Evolutionary conservation across 2,797 vertebrate genomes (phyloP), one percentile per base, ranked within the genome.

Genomic region (Sebastes elongatus): DNA sequence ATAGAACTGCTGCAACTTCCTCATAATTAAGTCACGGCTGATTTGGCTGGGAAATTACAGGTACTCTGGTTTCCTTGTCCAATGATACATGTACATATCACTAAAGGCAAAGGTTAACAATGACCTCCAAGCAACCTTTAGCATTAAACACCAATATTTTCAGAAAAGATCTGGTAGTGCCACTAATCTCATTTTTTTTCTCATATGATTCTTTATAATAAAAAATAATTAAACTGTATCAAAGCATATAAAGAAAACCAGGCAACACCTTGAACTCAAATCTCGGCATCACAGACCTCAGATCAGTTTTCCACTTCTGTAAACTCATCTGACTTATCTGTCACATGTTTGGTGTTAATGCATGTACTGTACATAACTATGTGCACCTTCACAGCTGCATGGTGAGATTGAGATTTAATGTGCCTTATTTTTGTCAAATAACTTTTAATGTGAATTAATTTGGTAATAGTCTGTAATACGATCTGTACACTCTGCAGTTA

Each of bases 1-100:
- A 73, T 35, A 32, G 66, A 62, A 53, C 6, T 72, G 65, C 73
- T 22, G 57, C 60, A 53, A 67, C 73, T 83, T 87, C 81, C 86
- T 81, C 35, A 23, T 76, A 56, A 30, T 3, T 6, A 56, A 2
- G 10, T 84, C 81, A 78, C 1, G 2, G 2, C 38, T 57, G 20
- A 38, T 22, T 53, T 28, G 30, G 27, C 7, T 55, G 16, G 20
- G 13, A 27, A 60, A 64, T 14, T 5, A 32, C 20, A 8, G 7
- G 4, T 38, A 7, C 32, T 64, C 8, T 13, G 10, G 4, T 52
- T 57, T n/a, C 7, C 30, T 53, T 56, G 27, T 35, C 1, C 22
- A 55, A 1, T 22, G 5, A 22, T 9, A 33, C 1, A 6, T 8
- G 2, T 10, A 9, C n/a, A n/a, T 33, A 8, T 68, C 23, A 63